Evolutionary conservation across 1,140 invertebrate species (phyloP).

Genomic region (Holcopasites calliopsidis): DNA sequence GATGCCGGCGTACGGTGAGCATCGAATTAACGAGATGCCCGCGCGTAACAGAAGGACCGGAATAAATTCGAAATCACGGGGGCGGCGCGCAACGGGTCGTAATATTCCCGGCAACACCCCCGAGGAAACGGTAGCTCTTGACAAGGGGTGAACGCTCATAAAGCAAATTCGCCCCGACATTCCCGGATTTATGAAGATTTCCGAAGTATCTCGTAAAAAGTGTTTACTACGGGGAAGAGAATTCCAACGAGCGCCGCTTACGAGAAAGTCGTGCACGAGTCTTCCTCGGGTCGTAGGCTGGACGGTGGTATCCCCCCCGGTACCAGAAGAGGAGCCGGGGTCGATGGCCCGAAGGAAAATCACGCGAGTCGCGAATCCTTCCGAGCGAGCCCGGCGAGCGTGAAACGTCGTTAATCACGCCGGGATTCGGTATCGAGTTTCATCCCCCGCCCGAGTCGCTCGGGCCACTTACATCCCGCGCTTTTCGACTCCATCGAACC

Average conservation of each 20-base stretch:
- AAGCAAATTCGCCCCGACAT: constrained; percentile 54
- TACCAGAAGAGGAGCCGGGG: constrained; percentile 54
- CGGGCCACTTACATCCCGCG: constrained; percentile 32
- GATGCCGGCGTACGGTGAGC: background rate
- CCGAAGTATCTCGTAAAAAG: constrained; percentile 59
- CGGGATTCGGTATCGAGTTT: constrained; percentile 78
- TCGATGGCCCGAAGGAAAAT: constrained; percentile 73
- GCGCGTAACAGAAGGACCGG: background rate
- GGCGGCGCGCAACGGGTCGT: background rate
- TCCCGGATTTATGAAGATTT: constrained; percentile 59
- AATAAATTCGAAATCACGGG: constrained; percentile 23
- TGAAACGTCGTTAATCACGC: constrained; percentile 77
- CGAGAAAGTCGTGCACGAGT: constrained; percentile 58
- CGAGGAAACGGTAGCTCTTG: too few relatives aligned
- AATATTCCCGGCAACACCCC: too few relatives aligned
- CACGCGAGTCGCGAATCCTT: constrained; percentile 75
- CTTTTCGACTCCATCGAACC: too few relatives aligned
- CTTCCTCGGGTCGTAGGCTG: constrained; percentile 40
- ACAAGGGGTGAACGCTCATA: constrained; percentile 17
- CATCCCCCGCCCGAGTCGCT: constrained; percentile 66
- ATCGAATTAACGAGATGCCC: constrained; percentile 15
- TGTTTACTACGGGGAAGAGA: constrained; percentile 52
- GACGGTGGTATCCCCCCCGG: constrained; percentile 42
- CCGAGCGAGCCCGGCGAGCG: constrained; percentile 68
- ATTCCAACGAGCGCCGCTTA: constrained; percentile 52